Base-by-base conservation (phyloP, 2,113 vertebrate genomes). In the Hippocampus comes region DNA sequence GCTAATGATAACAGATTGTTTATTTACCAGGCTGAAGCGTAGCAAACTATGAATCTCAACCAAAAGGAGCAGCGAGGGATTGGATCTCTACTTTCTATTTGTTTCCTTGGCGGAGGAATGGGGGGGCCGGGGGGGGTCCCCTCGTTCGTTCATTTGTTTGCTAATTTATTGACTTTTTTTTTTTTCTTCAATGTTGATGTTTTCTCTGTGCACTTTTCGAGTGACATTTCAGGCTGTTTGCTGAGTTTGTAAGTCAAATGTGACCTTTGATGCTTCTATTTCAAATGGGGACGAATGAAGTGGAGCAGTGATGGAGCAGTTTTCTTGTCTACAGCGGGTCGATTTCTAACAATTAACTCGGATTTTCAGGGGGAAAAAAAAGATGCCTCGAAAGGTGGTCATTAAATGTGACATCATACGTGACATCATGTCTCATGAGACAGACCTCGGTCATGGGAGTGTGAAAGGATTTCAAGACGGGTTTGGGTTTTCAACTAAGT, bases 1-100 rank as follows among this genome's bases (percentile, higher is more conserved):
- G 83, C 74, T 90, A 90, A 90, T 79, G 49, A 88, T 89, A 88
- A 90, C 79, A 82, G 87, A 90, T 89, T 78, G 84, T 86, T 90
- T 87, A 89, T 90, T 90, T 89, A 89, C 83, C 77, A 72, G 78
- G 78, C 78, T 80, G 82, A 88, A 90, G 82, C 86, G 80, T 84
- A 86, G 79, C 73, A 72, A 72, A 68, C 78, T 51, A 8, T 53
- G 63, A 78, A 80, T 84, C 71, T 81, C 43, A 59, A 59, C 15
- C 15, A 34, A 34, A 34, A 65, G 75, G 48, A 61, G 34, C 34
- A 34, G 30, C 17, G 6, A 55, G 71, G 59, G 72, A 73, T 60
- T 63, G 38, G 4, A 53, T 76, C 74, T 55, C 73, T 59, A 20
- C 3, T 61, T 41, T 66, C 23, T 66, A 66, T 48, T 77, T 64